Percentiles rank a stretch among this genome's conserved stretches.
These are phyloP conservation scores for Acholoe squamosa DNA, from an alignment of 2,888 invertebrate species.

Conservation along the genomic window DNA sequence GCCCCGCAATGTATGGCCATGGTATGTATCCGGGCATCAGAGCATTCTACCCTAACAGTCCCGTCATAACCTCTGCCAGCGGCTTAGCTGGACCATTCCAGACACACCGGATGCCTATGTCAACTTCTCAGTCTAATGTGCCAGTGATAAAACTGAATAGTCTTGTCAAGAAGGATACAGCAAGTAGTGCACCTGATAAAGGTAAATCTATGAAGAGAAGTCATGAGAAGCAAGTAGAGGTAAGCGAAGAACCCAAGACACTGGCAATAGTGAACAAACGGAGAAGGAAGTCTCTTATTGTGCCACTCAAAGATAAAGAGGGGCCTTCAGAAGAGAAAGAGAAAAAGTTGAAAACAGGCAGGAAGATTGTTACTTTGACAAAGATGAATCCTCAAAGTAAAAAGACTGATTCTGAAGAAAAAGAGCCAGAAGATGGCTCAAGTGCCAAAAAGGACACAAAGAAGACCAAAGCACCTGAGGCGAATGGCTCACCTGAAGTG, in stretches of 20 bases:
- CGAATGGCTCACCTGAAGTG: background rate
- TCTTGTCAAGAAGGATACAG: background rate
- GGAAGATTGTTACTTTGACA: background rate
- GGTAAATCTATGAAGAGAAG: conserved; percentile 10
- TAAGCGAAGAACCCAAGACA: background rate
- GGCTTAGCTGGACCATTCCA: background rate
- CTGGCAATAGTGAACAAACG: background rate
- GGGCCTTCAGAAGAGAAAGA: background rate
- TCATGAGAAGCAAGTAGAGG: background rate
- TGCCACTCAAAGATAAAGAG: background rate
- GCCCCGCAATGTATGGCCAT: background rate
- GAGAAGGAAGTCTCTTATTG: background rate
- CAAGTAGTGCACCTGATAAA: background rate
- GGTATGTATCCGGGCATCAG: background rate
- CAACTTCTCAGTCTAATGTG: background rate
- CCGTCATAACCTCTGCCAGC: background rate
- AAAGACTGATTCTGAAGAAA: background rate
- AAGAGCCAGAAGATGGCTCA: background rate
- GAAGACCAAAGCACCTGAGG: background rate
- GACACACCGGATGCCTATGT: background rate
- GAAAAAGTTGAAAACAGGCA: background rate
- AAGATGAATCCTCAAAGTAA: background rate
- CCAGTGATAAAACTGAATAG: background rate
- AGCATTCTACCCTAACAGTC: background rate
- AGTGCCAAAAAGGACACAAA: background rate